Evolutionary conservation across 2,888 invertebrate species (phyloP).

Genomic region (Synanthedon vespiformis): DNA sequence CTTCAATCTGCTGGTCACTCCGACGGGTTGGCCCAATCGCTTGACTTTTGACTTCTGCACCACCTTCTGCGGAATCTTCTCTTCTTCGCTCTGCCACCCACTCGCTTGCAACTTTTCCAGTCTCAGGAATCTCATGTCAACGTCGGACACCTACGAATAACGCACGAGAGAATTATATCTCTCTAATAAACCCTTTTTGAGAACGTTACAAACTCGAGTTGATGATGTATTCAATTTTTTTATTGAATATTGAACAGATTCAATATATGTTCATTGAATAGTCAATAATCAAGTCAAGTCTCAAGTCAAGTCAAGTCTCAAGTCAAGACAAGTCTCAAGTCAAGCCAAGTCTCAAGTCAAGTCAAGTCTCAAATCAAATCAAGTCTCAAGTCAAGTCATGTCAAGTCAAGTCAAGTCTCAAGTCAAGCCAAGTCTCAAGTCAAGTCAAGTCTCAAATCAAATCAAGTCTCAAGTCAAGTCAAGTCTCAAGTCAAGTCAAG

Average conservation of each 20-base stretch:
- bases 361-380: no score
- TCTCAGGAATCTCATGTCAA: conserved; percentile 72
- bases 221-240: background rate
- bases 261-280: no score
- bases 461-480: no score
- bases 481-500: no score
- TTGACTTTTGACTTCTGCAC: conserved; percentile 15
- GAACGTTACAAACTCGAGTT: background rate
- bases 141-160: conserved; percentile 67
- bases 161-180: background rate
- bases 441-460: no score
- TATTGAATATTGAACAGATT: background rate
- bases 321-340: no score
- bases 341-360: no score
- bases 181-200: background rate
- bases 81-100: conserved; percentile 64
- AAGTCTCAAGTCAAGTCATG: no score
- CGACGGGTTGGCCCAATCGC: conserved; percentile 10
- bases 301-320: no score
- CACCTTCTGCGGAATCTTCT: conserved; percentile 10
- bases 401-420: no score
- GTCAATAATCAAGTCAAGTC: no score
- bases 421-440: no score
- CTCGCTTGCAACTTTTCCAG: conserved; percentile 49
- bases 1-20: conserved; percentile 28